Base-by-base conservation (phyloP, 2,888 invertebrate genomes). In the Xanthostigma xanthostigma region DNA sequence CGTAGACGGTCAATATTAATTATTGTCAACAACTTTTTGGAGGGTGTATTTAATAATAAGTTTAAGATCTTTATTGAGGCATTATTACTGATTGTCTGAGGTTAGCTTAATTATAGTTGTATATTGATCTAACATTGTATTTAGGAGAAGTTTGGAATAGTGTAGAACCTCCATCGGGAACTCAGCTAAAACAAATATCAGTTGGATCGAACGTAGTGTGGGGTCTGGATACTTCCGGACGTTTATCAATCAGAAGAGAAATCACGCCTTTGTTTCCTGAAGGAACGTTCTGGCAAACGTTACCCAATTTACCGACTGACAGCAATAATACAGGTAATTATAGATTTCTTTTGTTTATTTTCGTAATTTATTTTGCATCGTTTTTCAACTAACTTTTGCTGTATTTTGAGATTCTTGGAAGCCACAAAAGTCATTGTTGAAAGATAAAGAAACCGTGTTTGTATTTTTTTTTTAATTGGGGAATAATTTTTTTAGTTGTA, bases 231-330 rank as follows among this genome's bases (percentile, higher is more conserved):
- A 74, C 76, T 17, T 75, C 75, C 53, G 84, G 85, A 35, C 73
- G 75, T 49, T 64, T 93, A 48, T 84, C 83, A 56, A 81, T 89
- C 9, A 77, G 93, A 48, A 81, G 81, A 50, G 86, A 86, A 60
- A 78, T 92, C 45, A 81, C 82, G 3, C 68, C 73, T 36, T 75
- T 79, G 36, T 84, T 82, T 57, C 89, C 84, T 1, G 87, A 85
- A 62, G 93, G 93, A 34, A 84, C 84, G 27, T 78, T 84, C 59
- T 93, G 93, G 93, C 84, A 84, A 65, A 74, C 77, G 61, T 63
- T 82, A 46, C 69, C 71, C 4, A 69, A 74, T 48, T 73, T 78
- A 64, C 72, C 75, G 8, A 27, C 27, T 27, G 27, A 27, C 27
- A 27, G 27, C 27, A 27, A 27, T 27, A 27, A 27, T 27, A 27